Evolutionary conservation across 2,888 invertebrate species (phyloP).

Genomic region (Subacronicta megacephala): DNA sequence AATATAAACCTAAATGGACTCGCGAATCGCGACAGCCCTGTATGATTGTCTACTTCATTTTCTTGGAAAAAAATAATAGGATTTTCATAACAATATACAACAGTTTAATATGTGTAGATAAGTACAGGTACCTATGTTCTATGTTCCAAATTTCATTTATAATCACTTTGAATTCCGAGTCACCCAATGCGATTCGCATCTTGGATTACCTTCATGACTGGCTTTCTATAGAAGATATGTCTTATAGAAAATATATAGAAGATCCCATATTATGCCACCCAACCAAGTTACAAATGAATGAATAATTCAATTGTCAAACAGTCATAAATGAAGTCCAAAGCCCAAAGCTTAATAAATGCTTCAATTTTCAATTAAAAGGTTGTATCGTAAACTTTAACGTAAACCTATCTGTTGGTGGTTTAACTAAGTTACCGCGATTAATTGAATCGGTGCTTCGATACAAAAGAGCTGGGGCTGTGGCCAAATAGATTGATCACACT

Average conservation of each 20-base stretch:
- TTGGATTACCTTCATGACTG: constrained; percentile 30
- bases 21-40: too few species aligned
- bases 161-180: too few species aligned
- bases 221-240: too few species aligned
- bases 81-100: too few species aligned
- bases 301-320: constrained; percentile 21
- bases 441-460: constrained; percentile 39
- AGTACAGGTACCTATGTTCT: too few species aligned
- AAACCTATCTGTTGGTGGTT: constrained; percentile 33
- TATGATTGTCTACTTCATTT: too few species aligned
- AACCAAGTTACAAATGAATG: constrained; percentile 46
- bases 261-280: constrained; percentile 35
- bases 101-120: too few species aligned
- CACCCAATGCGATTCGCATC: too few species aligned
- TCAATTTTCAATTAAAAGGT: constrained; percentile 36
- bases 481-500: constrained; percentile 3
- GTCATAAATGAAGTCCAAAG: background rate
- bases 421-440: constrained; percentile 32
- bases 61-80: too few species aligned
- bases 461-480: constrained; percentile 8
- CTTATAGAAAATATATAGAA: too few species aligned
- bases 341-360: constrained; percentile 16
- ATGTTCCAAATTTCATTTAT: too few species aligned
- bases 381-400: constrained; percentile 32
- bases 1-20: background rate